phyloP scores from a whole-genome alignment of 2,888 invertebrate species.

The Leistus spinibarbis region DNA sequence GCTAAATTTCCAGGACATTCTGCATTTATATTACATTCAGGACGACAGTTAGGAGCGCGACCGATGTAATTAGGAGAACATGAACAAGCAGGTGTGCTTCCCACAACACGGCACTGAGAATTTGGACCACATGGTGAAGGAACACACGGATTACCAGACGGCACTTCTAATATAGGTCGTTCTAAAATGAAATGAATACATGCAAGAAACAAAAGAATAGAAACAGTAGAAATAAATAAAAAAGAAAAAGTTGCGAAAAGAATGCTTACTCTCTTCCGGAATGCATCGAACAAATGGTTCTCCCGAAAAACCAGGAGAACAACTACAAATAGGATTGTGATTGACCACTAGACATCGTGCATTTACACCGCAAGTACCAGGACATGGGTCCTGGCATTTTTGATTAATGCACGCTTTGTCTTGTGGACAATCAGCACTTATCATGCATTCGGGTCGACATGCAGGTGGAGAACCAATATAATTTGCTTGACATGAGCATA shows the following conservation, averaged over 20 bases:
- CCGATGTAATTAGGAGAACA: conserved; percentile 66
- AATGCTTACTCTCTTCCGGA: conserved; percentile 66
- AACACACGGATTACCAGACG: conserved; percentile 63
- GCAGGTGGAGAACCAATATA: conserved; percentile 80
- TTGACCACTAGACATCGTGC: conserved; percentile 84
- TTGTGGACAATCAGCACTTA: conserved; percentile 82
- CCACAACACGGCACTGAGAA: conserved; percentile 65
- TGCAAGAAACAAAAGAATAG: conserved; percentile 39
- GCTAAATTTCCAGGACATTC: conserved; percentile 78
- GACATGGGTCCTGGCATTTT: conserved; percentile 82
- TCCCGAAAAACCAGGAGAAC: conserved; percentile 76
- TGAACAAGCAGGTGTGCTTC: conserved; percentile 64
- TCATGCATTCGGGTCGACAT: conserved; percentile 82
- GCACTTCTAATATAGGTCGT: conserved; percentile 49
- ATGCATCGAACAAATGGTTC: conserved; percentile 78
- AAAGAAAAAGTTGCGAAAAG: conserved; percentile 29
- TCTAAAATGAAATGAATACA: conserved; percentile 52
- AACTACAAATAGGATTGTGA: conserved; percentile 87
- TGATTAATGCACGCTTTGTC: conserved; percentile 80
- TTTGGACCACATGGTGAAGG: conserved; percentile 71
- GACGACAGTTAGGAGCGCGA: conserved; percentile 67
- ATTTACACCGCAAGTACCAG: conserved; percentile 79
- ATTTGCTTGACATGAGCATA: conserved; percentile 77
- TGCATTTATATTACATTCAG: conserved; percentile 72
- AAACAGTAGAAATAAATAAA: conserved; percentile 22